These are phyloP conservation scores for Coenonympha arcania DNA, from an alignment of 2,888 invertebrate genomes.

Conservation along the genomic window DNA sequence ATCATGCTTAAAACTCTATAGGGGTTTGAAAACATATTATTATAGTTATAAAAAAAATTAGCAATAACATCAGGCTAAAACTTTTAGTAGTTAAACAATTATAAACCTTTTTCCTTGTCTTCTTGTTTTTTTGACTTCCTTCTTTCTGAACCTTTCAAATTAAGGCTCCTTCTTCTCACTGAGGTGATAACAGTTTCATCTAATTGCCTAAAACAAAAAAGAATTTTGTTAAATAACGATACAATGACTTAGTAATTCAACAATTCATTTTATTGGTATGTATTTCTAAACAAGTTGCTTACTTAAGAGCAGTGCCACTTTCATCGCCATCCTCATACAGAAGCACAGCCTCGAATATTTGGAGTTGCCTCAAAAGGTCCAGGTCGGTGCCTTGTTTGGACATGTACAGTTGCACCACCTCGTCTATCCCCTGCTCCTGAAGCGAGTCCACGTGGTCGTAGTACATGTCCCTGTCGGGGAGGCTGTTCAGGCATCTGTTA, in stretches of 20 bases:
- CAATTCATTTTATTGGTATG: too few species aligned
- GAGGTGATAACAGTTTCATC: constrained; percentile 82
- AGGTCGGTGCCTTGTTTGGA: constrained; percentile 93
- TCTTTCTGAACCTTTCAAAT: constrained; percentile 75
- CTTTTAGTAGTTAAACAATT: too few species aligned
- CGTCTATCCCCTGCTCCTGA: constrained; percentile 94
- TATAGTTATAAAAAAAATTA: constrained; percentile 14
- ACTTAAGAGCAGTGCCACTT: constrained; percentile 75
- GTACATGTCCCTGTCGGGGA: constrained; percentile 96
- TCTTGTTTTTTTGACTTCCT: constrained; percentile 79
- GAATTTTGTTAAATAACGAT: background rate
- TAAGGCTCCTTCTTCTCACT: constrained; percentile 72
- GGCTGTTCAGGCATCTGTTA: constrained; percentile 94
- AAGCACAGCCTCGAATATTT: constrained; percentile 94
- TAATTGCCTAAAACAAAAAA: constrained; percentile 66
- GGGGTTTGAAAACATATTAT: too few species aligned
- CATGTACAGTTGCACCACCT: constrained; percentile 90
- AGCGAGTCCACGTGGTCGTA: constrained; percentile 97
- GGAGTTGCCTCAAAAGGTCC: constrained; percentile 93
- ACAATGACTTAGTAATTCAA: background rate
- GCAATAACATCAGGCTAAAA: background rate
- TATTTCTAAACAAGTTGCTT: too few species aligned
- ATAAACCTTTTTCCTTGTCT: constrained; percentile 83
- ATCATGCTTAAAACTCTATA: too few species aligned
- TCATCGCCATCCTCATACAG: constrained; percentile 86